phyloP scores from a whole-genome alignment of 2,113 vertebrate genomes.

The Cacatua alba region DNA sequence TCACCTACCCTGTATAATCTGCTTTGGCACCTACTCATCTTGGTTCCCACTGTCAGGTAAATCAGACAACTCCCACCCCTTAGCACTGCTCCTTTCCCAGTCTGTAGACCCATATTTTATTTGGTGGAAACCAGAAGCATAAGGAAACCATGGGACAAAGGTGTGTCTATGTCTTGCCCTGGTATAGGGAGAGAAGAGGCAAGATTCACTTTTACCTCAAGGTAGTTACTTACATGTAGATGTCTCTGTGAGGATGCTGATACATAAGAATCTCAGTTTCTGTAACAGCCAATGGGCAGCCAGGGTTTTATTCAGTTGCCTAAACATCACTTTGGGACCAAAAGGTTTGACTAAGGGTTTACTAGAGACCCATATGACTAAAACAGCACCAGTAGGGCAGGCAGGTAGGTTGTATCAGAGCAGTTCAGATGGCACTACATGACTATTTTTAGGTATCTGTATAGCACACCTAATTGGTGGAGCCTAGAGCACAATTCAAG shows the following conservation, averaged over 20 bases:
- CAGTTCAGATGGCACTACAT: not conserved
- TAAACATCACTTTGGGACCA: not conserved
- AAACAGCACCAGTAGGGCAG: not conserved
- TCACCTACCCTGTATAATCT: not conserved
- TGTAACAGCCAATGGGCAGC: not conserved
- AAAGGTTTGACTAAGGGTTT: not conserved
- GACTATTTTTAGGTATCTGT: not conserved
- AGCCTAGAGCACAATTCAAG: not conserved
- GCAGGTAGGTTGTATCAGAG: not conserved
- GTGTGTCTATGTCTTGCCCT: not conserved
- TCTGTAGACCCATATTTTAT: not conserved
- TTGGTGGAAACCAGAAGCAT: fast-evolving
- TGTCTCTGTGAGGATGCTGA: not conserved
- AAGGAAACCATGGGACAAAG: not conserved
- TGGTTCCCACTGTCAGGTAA: not conserved
- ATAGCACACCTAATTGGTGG: not conserved
- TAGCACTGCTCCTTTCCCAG: not conserved
- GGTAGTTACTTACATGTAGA: not conserved
- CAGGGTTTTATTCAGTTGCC: not conserved
- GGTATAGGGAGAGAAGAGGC: not conserved
- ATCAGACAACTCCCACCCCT: not conserved
- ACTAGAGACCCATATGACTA: not conserved
- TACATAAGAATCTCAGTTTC: not conserved
- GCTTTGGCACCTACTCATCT: not conserved
- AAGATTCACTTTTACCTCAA: fast-evolving